Evolutionary conservation across 2,797 vertebrate species (phyloP).

Genomic region (Salmo trutta): DNA sequence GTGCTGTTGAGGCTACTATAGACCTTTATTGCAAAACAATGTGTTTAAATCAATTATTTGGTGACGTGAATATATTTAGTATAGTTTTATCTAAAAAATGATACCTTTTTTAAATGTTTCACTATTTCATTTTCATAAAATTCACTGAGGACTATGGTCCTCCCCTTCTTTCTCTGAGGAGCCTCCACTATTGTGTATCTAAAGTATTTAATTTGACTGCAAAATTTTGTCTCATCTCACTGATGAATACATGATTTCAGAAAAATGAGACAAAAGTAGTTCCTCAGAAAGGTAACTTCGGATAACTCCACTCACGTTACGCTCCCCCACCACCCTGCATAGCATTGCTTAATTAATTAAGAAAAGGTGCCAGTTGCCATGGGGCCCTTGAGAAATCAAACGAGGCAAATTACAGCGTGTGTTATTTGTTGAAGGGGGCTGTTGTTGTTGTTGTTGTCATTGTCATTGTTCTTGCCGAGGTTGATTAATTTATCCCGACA

Average conservation of each 20-base stretch:
- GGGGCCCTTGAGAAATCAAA: conserved; percentile 80
- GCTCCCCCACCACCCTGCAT: conserved; percentile 19
- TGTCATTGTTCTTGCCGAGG: conserved; percentile 57
- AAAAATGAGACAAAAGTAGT: not conserved
- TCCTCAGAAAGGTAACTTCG: conserved; percentile 11
- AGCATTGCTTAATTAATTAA: conserved; percentile 77
- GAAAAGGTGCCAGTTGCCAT: conserved; percentile 54
- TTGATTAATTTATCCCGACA: conserved; percentile 82
- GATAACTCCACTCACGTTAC: conserved; percentile 36
- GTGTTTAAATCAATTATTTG: too few relatives aligned
- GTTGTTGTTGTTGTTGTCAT: conserved; percentile 43
- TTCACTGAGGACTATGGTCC: too few relatives aligned
- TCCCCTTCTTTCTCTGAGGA: too few relatives aligned
- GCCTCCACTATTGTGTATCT: too few relatives aligned
- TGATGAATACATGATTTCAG: not conserved
- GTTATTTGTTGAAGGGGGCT: conserved; percentile 13
- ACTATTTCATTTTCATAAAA: too few relatives aligned
- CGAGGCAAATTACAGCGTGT: conserved; percentile 69
- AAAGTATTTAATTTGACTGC: too few relatives aligned
- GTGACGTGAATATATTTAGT: too few relatives aligned
- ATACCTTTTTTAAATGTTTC: too few relatives aligned
- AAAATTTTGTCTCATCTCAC: too few relatives aligned
- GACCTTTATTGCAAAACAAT: too few relatives aligned
- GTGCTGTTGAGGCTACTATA: too few relatives aligned
- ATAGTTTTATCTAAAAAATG: too few relatives aligned